Conservation (phyloP, 2,888 invertebrate species). For the Rhabditoides inermis region DNA sequence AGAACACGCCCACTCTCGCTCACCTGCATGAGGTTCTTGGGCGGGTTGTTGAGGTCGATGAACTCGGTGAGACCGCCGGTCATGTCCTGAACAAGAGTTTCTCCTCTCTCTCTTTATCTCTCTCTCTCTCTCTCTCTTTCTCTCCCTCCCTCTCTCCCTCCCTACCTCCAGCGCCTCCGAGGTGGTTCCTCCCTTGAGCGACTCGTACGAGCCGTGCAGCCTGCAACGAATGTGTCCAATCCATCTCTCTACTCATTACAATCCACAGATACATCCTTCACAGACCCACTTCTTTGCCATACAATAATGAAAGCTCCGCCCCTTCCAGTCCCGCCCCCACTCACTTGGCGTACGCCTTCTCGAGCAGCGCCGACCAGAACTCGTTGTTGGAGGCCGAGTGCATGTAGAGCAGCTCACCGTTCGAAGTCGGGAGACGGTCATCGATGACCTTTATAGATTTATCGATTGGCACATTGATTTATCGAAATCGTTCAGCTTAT, state of each 20-base stretch:
- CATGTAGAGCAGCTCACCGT: conserved; percentile 76
- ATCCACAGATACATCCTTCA: too few species aligned
- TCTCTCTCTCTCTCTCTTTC: background rate
- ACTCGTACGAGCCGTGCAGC: conserved; percentile 90
- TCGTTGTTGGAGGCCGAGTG: conserved; percentile 76
- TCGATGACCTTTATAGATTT: background rate
- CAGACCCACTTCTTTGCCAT: too few species aligned
- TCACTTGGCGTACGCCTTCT: conserved; percentile 86
- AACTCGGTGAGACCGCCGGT: conserved; percentile 60
- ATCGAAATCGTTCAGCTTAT: too few species aligned
- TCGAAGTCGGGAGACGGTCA: conserved; percentile 69
- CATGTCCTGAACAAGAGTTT: too few species aligned
- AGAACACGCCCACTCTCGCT: conserved; percentile 16
- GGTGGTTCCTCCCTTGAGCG: conserved; percentile 89
- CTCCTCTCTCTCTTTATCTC: background rate
- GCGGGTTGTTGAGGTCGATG: conserved; percentile 73
- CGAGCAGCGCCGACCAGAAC: conserved; percentile 88
- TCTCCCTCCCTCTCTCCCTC: background rate
- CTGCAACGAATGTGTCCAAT: conserved; percentile 9
- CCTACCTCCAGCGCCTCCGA: conserved; percentile 95
- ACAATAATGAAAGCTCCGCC: background rate
- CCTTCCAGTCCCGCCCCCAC: conserved; percentile 8
- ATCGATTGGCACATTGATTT: background rate
- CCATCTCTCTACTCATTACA: background rate
- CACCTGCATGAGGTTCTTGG: conserved; percentile 59